A percentile compares a stretch with the other conserved stretches of the same genome.
Evolutionary conservation across 2,797 vertebrate species (phyloP).

Genomic region (Platyrinchus mystaceus): DNA sequence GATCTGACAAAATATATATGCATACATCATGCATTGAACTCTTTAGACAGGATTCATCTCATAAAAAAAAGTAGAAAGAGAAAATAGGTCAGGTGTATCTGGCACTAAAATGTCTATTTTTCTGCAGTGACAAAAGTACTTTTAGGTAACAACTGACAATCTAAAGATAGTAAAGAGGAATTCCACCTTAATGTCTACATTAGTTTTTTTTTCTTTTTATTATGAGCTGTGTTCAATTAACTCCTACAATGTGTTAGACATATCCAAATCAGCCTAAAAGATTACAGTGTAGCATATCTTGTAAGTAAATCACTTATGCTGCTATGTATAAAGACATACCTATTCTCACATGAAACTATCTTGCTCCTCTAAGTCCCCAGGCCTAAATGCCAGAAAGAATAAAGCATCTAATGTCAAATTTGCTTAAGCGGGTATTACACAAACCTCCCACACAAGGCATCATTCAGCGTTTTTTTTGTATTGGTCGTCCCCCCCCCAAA

Average conservation of each 20-base stretch:
- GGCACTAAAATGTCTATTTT: neutral
- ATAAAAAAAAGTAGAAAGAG: neutral
- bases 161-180: neutral
- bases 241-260: neutral
- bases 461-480: neutral
- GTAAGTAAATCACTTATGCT: neutral
- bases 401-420: neutral
- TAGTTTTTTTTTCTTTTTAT: neutral
- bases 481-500: neutral
- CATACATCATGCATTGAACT: neutral
- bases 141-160: neutral
- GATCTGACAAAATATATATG: neutral
- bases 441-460: neutral
- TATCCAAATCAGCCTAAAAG: neutral
- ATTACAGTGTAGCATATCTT: neutral
- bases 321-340: neutral
- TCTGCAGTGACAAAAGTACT: neutral
- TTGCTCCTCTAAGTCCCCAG: neutral
- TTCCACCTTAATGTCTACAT: neutral
- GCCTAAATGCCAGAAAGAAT: neutral
- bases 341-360: neutral
- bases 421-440: neutral
- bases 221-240: neutral
- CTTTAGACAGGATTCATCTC: neutral
- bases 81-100: neutral